Base-by-base conservation (phyloP, 2,888 invertebrate genomes). In the Buathra laborator region DNA sequence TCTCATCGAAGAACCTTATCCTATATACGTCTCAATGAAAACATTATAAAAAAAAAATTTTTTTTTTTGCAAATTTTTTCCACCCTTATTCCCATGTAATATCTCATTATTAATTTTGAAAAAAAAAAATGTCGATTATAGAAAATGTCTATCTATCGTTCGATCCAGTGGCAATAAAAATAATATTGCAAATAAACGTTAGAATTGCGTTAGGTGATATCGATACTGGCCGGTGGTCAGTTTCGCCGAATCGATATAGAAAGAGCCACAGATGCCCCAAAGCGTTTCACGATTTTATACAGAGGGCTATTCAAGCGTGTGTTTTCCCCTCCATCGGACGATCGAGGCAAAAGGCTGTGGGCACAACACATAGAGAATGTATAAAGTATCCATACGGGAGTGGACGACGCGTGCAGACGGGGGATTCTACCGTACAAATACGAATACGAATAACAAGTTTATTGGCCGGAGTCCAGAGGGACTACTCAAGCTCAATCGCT, bases 391-490 rank as follows among this genome's bases (percentile, higher is more conserved):
- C 48, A 10, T 46, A 62, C 37, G 59, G 59, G 29, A 29, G 24
- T 62, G 59, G 24, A 14, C 59, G 59, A 62, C 43, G 48, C 71
- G 3, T 81, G 37, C 19, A 76, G 59, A 64, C 14, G 84, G 43
- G 53, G n/a, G 46, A 29, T 48, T 59, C 51, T 53, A 32, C 48
- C 81, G 80, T 87, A 87, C 86, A 86, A 84, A 83, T 86, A 86
- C 87, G 84, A 85, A 86, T 86, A 84, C 86, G 86, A 89, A 87
- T 87, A 88, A 88, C 88, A 87, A 86, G 87, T 88, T 89, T 88
- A 89, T 89, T 88, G 90, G 89, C 89, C 83, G 68, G 68, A 86
- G 87, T 90, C 90, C 91, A 86, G 81, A 68, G 88, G 89, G 88
- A 87, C 85, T 88, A 85, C 86, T 89, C 87, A 85, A 85, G 85